A percentile compares a stretch with the other conserved stretches of the same genome.
Conservation (phyloP, 2,113 vertebrate species). For the Plecotus auritus region DNA sequence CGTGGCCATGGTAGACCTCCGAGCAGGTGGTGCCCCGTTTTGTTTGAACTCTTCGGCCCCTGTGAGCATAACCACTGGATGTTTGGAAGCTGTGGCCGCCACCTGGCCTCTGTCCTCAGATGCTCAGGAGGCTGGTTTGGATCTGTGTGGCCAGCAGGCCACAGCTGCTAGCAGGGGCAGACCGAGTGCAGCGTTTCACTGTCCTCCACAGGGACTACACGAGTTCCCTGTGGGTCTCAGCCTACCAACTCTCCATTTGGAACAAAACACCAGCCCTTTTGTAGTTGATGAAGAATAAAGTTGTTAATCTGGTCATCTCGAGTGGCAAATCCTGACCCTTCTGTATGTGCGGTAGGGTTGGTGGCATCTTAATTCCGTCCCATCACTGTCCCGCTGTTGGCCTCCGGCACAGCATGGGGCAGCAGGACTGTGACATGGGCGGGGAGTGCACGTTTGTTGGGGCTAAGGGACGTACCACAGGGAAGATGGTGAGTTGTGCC, state of each 20-base stretch:
- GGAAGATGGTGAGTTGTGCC: neutral
- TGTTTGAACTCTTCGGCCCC: neutral
- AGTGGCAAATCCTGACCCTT: neutral
- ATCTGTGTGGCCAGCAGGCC: neutral
- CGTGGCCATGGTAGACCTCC: neutral
- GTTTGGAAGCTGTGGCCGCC: neutral
- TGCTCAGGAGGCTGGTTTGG: neutral
- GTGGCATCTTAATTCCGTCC: neutral
- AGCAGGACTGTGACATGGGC: neutral
- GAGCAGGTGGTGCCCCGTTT: neutral
- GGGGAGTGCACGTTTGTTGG: rapidly evolving
- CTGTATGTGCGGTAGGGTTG: neutral
- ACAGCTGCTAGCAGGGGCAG: neutral
- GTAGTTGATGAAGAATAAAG: conserved; percentile 36
- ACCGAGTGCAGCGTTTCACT: neutral
- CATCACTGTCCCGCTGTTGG: neutral
- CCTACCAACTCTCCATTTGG: neutral
- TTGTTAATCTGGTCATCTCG: neutral
- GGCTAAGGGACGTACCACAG: neutral
- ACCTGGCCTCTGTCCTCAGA: neutral
- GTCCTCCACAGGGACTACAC: neutral
- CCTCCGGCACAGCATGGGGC: neutral
- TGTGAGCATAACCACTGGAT: neutral
- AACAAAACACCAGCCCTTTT: conserved; percentile 39
- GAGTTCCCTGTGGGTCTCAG: neutral